phyloP scores from a whole-genome alignment of 2,113 vertebrate genomes.

The Dicaeum eximium region DNA sequence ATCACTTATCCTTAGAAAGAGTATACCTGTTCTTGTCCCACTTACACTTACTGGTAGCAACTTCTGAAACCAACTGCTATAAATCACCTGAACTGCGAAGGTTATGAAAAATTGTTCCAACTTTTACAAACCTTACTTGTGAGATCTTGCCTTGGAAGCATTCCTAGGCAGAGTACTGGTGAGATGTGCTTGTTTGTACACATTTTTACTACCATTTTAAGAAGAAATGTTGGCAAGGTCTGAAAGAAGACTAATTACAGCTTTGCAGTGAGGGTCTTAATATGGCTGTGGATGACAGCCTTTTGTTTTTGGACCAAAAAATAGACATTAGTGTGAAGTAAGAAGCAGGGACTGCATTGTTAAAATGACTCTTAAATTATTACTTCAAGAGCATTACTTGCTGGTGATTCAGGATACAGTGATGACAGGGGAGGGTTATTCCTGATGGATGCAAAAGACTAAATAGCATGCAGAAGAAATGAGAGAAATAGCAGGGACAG shows the following conservation, averaged over 20 bases:
- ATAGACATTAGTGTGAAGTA: slow-evolving; percentile 40
- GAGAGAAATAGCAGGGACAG: neutral
- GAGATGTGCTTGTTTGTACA: slow-evolving; percentile 7
- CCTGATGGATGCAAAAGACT: slow-evolving; percentile 39
- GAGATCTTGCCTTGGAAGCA: neutral
- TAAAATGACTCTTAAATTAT: slow-evolving; percentile 46
- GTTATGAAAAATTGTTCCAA: neutral
- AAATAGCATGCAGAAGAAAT: slow-evolving; percentile 32
- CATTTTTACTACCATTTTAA: slow-evolving; percentile 1
- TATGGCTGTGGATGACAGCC: slow-evolving; percentile 30
- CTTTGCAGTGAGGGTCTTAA: slow-evolving; percentile 42
- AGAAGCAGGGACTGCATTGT: slow-evolving; percentile 12
- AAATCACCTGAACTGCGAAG: neutral
- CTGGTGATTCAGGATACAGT: slow-evolving; percentile 36
- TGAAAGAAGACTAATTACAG: slow-evolving; percentile 51
- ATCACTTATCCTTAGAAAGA: neutral
- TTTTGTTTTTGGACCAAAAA: slow-evolving; percentile 57
- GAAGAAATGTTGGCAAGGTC: slow-evolving; percentile 29
- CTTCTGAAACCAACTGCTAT: neutral
- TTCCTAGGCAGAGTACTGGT: neutral
- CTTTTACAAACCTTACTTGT: neutral
- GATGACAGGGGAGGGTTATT: slow-evolving; percentile 38
- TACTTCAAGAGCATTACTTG: slow-evolving; percentile 46
- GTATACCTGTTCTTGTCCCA: neutral
- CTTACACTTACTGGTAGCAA: neutral